A percentile compares a stretch with the other conserved stretches of the same genome.
phyloP scores from a whole-genome alignment of 2,888 invertebrate genomes.

The Eretmocerus hayati region DNA sequence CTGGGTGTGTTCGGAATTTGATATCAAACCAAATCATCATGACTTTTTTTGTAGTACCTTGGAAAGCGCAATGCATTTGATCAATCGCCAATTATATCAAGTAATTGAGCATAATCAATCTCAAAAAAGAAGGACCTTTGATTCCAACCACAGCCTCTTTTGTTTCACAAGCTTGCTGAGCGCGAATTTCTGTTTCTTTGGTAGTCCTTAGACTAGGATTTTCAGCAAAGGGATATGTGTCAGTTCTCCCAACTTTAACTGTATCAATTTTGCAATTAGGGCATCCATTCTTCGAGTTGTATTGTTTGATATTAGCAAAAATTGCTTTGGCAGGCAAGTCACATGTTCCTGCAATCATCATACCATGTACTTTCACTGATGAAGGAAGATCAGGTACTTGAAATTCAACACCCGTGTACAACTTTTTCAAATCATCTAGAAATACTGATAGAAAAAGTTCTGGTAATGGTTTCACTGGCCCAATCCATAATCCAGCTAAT shows the following conservation, averaged over 20 bases:
- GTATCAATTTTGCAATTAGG: conserved; percentile 2
- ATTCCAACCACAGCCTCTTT: neutral
- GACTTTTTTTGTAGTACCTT: conserved; percentile 4
- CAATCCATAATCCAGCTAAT: conserved; percentile 4
- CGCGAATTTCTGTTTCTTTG: neutral
- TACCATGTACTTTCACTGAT: neutral
- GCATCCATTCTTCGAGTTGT: neutral
- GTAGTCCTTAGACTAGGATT: too few relatives aligned
- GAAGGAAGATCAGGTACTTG: neutral
- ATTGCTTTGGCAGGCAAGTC: conserved; percentile 6
- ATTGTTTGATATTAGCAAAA: conserved; percentile 1
- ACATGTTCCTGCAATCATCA: conserved; percentile 3
- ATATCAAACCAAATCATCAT: neutral
- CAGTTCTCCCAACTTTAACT: neutral
- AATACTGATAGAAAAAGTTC: conserved; percentile 3
- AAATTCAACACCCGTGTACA: neutral
- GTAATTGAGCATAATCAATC: neutral
- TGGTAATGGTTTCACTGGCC: neutral
- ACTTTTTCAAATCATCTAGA: neutral
- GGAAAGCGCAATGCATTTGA: conserved; percentile 6
- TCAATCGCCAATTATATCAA: neutral
- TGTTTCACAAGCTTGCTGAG: neutral
- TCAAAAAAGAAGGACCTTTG: neutral
- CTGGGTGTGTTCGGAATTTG: neutral
- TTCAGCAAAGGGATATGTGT: conserved; percentile 9